A percentile compares a stretch with the other conserved stretches of the same genome.
These are phyloP conservation scores for Naso thynnoides DNA, from an alignment of 2,797 vertebrate genomes.

Conservation along the genomic window DNA sequence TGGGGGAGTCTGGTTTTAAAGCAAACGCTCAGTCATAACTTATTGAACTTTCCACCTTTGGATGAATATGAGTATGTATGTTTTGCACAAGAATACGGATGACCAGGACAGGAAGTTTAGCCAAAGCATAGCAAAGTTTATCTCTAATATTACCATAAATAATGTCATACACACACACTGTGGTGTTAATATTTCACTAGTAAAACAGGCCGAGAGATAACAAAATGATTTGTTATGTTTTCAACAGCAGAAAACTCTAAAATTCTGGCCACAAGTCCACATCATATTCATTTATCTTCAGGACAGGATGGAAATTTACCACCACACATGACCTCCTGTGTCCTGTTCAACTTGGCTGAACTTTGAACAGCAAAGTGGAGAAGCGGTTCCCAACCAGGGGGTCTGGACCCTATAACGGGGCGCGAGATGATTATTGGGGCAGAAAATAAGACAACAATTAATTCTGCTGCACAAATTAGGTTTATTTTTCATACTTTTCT, in stretches of 20 bases:
- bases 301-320: conserved; percentile 20
- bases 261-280: conserved; percentile 11
- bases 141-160: conserved; percentile 33
- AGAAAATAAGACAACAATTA: background rate
- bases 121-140: conserved; percentile 1
- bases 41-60: conserved; percentile 28
- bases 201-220: conserved; percentile 23
- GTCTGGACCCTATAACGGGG: background rate
- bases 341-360: conserved; percentile 13
- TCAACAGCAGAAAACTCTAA: conserved; percentile 6
- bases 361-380: background rate
- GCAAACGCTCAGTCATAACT: conserved; percentile 4
- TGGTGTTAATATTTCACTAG: conserved; percentile 32
- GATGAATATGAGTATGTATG: conserved; percentile 1
- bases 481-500: background rate
- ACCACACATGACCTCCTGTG: conserved; percentile 7
- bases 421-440: background rate
- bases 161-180: conserved; percentile 8
- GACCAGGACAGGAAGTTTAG: background rate
- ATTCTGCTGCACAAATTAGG: background rate
- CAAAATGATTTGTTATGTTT: conserved; percentile 18
- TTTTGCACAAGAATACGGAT: background rate
- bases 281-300: conserved; percentile 24
- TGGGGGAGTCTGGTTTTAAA: conserved; percentile 46
- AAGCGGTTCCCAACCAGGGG: background rate